Conservation (phyloP, 30 jellyfish, hydroid and myxozoan species). For the Catostylus mosaicus region DNA sequence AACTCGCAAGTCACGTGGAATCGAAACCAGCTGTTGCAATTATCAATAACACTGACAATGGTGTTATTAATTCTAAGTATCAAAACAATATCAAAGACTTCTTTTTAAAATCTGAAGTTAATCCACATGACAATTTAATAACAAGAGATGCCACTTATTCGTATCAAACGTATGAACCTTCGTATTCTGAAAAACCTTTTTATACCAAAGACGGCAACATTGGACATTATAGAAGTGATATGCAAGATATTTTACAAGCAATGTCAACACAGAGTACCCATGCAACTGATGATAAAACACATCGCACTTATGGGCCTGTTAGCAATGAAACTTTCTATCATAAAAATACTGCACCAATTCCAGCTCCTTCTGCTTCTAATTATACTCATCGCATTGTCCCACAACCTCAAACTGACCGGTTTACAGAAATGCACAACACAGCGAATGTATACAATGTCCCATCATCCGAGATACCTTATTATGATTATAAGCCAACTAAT, state of each 20-base stretch:
- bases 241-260: background rate
- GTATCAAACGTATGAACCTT: background rate
- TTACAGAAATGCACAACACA: too few relatives aligned
- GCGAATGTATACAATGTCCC: too few relatives aligned
- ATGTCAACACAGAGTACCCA: background rate
- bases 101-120: background rate
- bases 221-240: background rate
- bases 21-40: background rate
- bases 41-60: background rate
- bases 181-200: background rate
- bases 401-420: too few relatives aligned
- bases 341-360: background rate
- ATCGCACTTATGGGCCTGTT: background rate
- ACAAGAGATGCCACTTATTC: background rate
- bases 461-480: background rate
- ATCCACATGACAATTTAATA: background rate
- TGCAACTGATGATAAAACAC: background rate
- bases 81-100: background rate
- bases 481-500: too few relatives aligned
- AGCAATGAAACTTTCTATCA: background rate
- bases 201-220: background rate
- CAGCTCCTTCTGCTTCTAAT: background rate
- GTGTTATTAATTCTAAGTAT: background rate
- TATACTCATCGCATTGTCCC: background rate
- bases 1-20: background rate